Evolutionary conservation across 2,113 vertebrate genomes (phyloP).

Genomic region (Rhizomys pruinosus): DNA sequence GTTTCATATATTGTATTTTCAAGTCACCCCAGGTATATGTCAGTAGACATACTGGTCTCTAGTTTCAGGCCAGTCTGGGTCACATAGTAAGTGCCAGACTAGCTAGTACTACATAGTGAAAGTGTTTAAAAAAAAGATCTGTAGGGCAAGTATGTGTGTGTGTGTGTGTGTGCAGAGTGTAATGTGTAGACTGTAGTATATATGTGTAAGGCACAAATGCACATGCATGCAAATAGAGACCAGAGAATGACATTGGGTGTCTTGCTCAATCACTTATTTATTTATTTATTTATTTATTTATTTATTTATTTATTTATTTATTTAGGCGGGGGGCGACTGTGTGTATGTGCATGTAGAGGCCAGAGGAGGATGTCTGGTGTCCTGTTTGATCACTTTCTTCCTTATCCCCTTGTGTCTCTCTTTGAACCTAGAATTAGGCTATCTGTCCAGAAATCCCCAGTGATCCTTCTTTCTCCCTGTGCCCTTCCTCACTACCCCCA

Average conservation of each 20-base stretch:
- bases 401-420: not conserved
- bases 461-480: not conserved
- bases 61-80: too few relatives aligned
- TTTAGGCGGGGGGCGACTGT: too few relatives aligned
- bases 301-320: not conserved
- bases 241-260: not conserved
- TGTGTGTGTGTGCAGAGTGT: not conserved
- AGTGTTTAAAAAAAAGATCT: too few relatives aligned
- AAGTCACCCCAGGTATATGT: too few relatives aligned
- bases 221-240: not conserved
- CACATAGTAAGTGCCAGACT: too few relatives aligned
- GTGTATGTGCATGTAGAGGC: not conserved
- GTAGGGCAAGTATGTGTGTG: too few relatives aligned
- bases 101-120: too few relatives aligned
- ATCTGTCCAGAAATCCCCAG: not conserved
- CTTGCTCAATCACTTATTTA: not conserved
- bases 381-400: not conserved
- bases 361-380: not conserved
- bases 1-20: too few relatives aligned
- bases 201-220: not conserved
- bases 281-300: too few relatives aligned
- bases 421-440: not conserved
- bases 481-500: not conserved
- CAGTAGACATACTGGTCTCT: too few relatives aligned
- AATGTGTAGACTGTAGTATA: not conserved